Evolutionary conservation across 2,888 invertebrate species (phyloP).

Genomic region (Therioaphis trifolii): DNA sequence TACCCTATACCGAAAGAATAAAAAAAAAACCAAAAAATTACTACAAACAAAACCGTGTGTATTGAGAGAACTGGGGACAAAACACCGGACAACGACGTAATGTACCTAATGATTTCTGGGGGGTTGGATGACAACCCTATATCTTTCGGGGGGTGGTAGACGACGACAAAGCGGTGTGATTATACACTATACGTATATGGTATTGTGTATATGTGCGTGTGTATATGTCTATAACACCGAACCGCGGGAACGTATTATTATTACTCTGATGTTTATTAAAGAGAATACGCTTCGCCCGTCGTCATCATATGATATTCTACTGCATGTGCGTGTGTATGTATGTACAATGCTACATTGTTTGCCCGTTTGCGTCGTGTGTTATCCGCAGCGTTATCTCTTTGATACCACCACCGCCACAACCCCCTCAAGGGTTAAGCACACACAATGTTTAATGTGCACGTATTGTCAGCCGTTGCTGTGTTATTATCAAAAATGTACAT

Average conservation of each 20-base stretch:
- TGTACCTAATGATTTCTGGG: slow-evolving; percentile 1
- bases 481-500: background rate
- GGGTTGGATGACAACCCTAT: background rate
- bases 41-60: slow-evolving; percentile 34
- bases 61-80: background rate
- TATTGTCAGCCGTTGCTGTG: slow-evolving; percentile 5
- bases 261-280: slow-evolving; percentile 31
- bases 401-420: slow-evolving; percentile 30
- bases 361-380: slow-evolving; percentile 8
- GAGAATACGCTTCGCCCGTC: background rate
- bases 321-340: background rate
- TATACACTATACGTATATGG: background rate
- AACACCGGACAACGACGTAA: slow-evolving; percentile 11
- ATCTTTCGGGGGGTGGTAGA: background rate
- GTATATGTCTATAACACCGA: background rate
- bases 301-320: background rate
- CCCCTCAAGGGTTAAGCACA: slow-evolving; percentile 35
- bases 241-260: slow-evolving; percentile 12
- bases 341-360: slow-evolving; percentile 53
- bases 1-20: background rate
- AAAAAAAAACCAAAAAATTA: slow-evolving; percentile 27
- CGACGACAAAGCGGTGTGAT: slow-evolving; percentile 53
- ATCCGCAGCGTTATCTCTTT: slow-evolving; percentile 58
- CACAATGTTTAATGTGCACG: background rate
- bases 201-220: background rate